Base-by-base conservation (phyloP, 2,797 vertebrate species). In the Streptopelia turtur region DNA sequence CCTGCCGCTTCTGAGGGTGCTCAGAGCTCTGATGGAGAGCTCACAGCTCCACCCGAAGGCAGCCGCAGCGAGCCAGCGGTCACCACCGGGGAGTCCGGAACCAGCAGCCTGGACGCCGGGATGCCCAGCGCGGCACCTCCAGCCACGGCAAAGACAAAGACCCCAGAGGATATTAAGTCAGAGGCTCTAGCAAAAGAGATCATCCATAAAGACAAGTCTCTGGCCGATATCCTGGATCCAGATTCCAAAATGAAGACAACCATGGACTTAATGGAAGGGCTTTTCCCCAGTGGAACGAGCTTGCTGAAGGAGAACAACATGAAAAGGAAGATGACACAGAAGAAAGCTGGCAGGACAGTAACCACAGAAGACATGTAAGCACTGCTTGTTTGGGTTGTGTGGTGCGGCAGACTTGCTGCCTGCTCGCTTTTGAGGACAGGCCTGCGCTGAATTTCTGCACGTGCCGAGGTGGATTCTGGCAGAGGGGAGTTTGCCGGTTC, bases 211-310 rank as follows among this genome's bases (percentile, higher is more conserved):
- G 99, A 99, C 93, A 97, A 97, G 90, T 99, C 99, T 82, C 98
- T 99, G 87, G 98, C 97, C 9, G 98, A 98, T 39, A 98, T 99
- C 79, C 94, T 99, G 94, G 99, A 99, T 91, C 98, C 98, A 1
- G 99, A 98, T 95, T 98, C 98, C 28, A 98, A 96, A 92, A 97
- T 98, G 96, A 98, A 98, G 97, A 99, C 98, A 45, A 99, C 98
- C 5, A 98, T 99, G 87, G 99, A 99, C 75, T 97, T 99, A 49
- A 99, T 99, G 98, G 98, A 98, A 97, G 99, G 99, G 53, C 98
- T 99, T 83, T 99, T 99, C 96, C 98, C 98, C 9, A 94, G 96
- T 33, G 97, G 95, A 21, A 95, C 60, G 22, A 95, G 88, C 68
- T 84, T 97, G 79, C 93, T 97, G 57, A 97, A 97, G 95, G 98